Base-by-base conservation (phyloP, 2,113 vertebrate genomes). In the Noctilio leporinus region DNA sequence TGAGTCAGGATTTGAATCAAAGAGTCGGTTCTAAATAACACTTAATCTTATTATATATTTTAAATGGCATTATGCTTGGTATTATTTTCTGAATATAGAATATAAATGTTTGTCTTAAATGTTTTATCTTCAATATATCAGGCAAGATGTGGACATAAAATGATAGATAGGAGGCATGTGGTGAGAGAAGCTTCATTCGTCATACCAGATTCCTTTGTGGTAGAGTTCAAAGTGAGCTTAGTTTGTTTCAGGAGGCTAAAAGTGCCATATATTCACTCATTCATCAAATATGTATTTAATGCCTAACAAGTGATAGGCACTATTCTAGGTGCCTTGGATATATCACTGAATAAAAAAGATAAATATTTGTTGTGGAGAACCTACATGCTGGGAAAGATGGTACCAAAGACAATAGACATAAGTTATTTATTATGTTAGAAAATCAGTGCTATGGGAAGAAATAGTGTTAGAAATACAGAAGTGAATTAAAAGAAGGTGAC, bases 201-300 rank as follows among this genome's bases (percentile, higher is more conserved):
- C 45, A 89, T 80, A n/a, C 45, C 30, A 75, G 43, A 70, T 81
- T 72, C 10, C 33, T 81, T 95, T 92, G 80, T 76, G 80, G 87
- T 69, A 88, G 38, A 94, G 57, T 89, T 96, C 47, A 35, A 28
- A 96, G 30, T 80, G 33, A 14, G 47, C 24, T 49, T 75, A 40
- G 22, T 94, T 95, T 95, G 78, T 87, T 75, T 89, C 45, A 86
- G 51, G 22, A 96, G 89, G 89, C 76, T 91, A 75, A 93, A 89
- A 84, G 57, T 93, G 17, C 20, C 22, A 16, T 87, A 93, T 92
- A 75, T 91, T 93, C 33, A 83, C 26, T 86, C 45, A 87, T 76
- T 89, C 67, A 85, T 83, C 53, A 94, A 84, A 67, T 93, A 89
- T 62, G 89, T 82, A 57, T 62, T 95, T 51, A 67, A 20, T 76